Evolutionary conservation across 2,113 vertebrate species (phyloP).

Genomic region (Lontra canadensis): DNA sequence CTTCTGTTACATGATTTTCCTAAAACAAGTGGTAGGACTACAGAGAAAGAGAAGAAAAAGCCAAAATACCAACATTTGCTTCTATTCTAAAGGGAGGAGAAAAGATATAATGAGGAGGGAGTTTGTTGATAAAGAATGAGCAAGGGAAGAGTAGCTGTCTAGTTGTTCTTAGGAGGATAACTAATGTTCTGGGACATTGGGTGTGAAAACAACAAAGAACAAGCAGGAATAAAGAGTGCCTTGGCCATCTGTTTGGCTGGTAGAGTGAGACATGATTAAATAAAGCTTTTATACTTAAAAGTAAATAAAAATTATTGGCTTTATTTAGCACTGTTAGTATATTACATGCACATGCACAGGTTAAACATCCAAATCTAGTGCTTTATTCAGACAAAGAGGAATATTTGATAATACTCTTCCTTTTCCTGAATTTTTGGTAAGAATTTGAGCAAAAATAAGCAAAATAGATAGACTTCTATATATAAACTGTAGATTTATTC

Average conservation of each 20-base stretch:
- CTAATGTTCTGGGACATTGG: neutral
- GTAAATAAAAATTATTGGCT: neutral
- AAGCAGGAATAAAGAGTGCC: neutral
- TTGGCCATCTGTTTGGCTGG: neutral
- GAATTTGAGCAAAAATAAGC: neutral
- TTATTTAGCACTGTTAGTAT: neutral
- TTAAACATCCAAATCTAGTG: neutral
- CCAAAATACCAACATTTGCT: neutral
- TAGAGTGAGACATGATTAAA: neutral
- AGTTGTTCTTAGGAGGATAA: neutral
- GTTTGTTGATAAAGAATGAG: neutral
- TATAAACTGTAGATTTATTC: neutral
- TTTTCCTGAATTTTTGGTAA: neutral
- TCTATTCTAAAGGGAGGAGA: neutral
- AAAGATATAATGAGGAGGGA: neutral
- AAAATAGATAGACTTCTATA: neutral
- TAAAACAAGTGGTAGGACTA: neutral
- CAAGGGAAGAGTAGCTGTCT: neutral
- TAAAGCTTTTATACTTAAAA: constrained; percentile 43
- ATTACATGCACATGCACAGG: neutral
- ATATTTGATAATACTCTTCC: neutral
- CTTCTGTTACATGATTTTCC: neutral
- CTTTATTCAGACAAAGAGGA: neutral
- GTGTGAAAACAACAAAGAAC: neutral
- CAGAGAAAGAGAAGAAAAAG: neutral